Base-by-base conservation (phyloP, 2,888 invertebrate genomes). In the Ceratothoa steindachneri region DNA sequence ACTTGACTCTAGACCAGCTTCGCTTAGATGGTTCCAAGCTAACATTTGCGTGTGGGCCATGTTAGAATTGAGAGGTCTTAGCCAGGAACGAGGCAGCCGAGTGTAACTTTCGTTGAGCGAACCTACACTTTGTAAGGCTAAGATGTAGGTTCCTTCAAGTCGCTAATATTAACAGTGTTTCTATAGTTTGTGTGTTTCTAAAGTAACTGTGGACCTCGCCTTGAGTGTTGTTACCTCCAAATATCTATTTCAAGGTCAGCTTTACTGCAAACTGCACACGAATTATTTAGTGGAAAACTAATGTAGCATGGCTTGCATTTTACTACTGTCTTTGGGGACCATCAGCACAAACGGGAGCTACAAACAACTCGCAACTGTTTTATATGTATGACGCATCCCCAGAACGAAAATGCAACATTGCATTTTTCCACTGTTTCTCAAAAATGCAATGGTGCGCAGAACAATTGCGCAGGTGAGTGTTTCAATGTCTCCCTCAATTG, bases 31-130 rank as follows among this genome's bases (percentile, higher is more conserved):
- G 19, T 12, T 24, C 19, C 19, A 24, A 60, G 27, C 22, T 22
- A 3, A n/a, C 60, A 60, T 60, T 60, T 24, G 60, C 60, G 60
- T 60, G 60, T 60, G 60, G 2, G 60, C 60, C 60, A 24, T 24
- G 60, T 22, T n/a, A 60, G 24, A 3, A 24, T 60, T 60, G n/a
- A 60, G 60, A 60, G 3, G 60, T 60, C 12, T 24, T 24, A 60
- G 60, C 60, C 60, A n/a, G n/a, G 24, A 24, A 24, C 19, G n/a
- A 60, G 24, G 27, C 22, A 24, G 60, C 27, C 60, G n/a, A 2
- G 60, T 60, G 60, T 24, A 60, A 60, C 27, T 22, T 19, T 55
- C n/a, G n/a, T n/a, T n/a, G n/a, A n/a, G n/a, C 55, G 19, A 19
- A 19, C 15, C 55, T 55, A 7, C 55, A 7, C 7, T 22, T 7